Percentiles rank a stretch among this genome's conserved stretches.
These are phyloP conservation scores for Stenoptilia bipunctidactyla DNA, from an alignment of 2,888 invertebrate species.

Conservation along the genomic window DNA sequence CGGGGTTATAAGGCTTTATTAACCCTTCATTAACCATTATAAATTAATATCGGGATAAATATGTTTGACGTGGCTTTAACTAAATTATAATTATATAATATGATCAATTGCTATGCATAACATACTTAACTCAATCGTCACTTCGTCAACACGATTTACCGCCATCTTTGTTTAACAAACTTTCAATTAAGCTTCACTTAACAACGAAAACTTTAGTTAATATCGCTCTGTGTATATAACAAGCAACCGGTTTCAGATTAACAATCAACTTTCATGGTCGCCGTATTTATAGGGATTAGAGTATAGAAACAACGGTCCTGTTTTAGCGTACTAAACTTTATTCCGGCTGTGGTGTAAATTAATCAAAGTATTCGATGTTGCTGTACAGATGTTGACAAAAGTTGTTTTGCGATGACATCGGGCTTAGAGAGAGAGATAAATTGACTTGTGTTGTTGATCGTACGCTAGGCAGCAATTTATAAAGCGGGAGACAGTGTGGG, in stretches of 20 bases:
- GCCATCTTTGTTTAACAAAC: constrained; percentile 24
- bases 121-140: constrained; percentile 10
- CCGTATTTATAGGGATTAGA: constrained; percentile 39
- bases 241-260: constrained; percentile 40
- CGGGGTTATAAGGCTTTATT: no score
- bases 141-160: constrained; percentile 22
- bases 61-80: no score
- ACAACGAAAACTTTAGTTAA: constrained; percentile 17
- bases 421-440: no score
- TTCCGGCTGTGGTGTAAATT: constrained; percentile 55
- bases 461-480: constrained; percentile 37
- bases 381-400: background rate
- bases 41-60: no score
- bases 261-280: constrained; percentile 44
- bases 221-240: constrained; percentile 24
- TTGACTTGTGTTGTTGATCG: background rate
- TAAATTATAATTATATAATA: no score
- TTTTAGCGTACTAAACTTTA: constrained; percentile 56
- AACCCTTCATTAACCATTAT: no score
- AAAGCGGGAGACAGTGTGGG: constrained; percentile 32
- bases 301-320: constrained; percentile 46
- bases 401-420: background rate
- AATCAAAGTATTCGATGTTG: constrained; percentile 58
- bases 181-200: constrained; percentile 29
- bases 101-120: no score